Conservation (phyloP, 2,888 invertebrate genomes). For the Nomada fabriciana region DNA sequence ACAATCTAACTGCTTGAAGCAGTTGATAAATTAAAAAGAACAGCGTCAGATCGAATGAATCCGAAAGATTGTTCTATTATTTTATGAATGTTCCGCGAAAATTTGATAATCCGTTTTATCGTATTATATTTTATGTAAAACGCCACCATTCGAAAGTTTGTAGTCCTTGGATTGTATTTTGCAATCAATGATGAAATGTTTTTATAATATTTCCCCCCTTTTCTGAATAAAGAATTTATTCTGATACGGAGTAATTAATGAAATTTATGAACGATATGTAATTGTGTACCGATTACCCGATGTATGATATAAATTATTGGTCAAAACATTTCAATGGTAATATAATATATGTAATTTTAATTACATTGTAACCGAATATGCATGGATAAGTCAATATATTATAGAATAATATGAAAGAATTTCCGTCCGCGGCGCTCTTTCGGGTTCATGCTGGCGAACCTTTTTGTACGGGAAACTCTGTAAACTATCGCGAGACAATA, state of each 20-base stretch:
- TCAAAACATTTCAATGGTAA: neutral
- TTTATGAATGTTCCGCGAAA: neutral
- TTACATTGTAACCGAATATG: neutral
- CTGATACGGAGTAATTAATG: too few species aligned
- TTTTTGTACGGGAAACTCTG: constrained; percentile 5
- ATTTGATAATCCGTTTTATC: neutral
- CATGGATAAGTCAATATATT: neutral
- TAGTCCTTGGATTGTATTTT: too few species aligned
- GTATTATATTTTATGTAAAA: neutral
- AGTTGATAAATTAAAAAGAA: neutral
- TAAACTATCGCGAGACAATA: constrained; percentile 30
- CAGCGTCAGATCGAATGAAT: constrained; percentile 30
- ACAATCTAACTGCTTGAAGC: constrained; percentile 77
- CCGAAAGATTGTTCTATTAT: constrained; percentile 22
- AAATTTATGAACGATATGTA: neutral
- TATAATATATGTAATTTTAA: neutral
- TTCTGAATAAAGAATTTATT: neutral
- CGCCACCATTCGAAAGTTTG: neutral
- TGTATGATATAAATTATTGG: neutral
- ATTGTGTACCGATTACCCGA: neutral
- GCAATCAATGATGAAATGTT: too few species aligned
- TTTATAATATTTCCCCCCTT: neutral
- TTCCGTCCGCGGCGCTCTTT: constrained; percentile 18
- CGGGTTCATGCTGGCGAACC: constrained; percentile 31
- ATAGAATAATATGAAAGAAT: neutral